Base-by-base conservation (phyloP, 2,888 invertebrate species). In the Agrochola macilenta region DNA sequence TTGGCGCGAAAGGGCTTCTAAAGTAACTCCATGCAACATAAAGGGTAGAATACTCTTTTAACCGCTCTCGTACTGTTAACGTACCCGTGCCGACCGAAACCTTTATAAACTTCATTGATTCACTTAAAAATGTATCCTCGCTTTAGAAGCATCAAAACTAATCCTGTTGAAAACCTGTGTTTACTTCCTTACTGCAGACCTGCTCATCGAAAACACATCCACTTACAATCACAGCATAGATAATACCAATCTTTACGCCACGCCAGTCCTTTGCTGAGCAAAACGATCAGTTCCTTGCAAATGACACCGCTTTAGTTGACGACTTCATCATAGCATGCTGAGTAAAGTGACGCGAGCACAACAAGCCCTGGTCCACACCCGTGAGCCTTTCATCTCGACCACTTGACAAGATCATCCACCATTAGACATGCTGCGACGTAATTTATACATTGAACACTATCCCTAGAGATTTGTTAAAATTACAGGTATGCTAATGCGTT, bases 261-360 rank as follows among this genome's bases (percentile, higher is more conserved):
- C 23, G 49, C 11, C 7, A 20, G 39, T 73, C 52, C 35, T 26
- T 72, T 39, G 43, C 69, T 9, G 63, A 49, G 52, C 52, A 35
- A 66, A 79, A 75, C 69, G 82, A 69, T 23, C 61, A 73, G 46
- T 77, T 86, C 35, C 35, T 69, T 57, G 66, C 77, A 79, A 85
- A 87, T 78, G 78, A 78, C 65, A 52, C 39, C 64, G 68, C 78
- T 89, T 82, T 82, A 77, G 39, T 65, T 85, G 85, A 89, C 64
- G 84, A 75, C 81, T 84, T 72, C 60, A 87, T 87, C 72, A 73
- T 77, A 77, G 74, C 76, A 72, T 61, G 58, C 66, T 49, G 54
- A 54, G 54, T 63, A 68, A 54, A 78, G 74, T 76, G 87, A 66
- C 77, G 75, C 58, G 49, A 30, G 9, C 35, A n/a, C 68, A n/a